A percentile compares a stretch with the other conserved stretches of the same genome.
Conservation (phyloP, 2,113 vertebrate genomes). For the Leucopsar rothschildi region DNA sequence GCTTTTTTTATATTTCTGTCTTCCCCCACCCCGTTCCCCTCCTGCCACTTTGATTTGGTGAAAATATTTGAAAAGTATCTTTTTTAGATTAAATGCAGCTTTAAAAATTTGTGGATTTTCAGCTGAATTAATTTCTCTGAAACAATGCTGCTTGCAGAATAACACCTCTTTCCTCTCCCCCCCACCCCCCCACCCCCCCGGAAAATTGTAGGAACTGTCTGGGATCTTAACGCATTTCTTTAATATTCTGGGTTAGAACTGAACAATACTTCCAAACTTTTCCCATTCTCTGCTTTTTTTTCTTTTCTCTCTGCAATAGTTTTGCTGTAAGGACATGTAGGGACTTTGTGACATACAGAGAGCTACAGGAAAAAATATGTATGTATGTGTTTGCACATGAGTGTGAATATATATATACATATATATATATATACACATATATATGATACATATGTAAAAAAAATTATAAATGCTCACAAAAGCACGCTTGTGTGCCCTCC, state of each 20-base stretch:
- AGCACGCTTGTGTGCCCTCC: background rate
- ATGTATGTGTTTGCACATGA: accelerated
- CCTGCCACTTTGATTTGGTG: background rate
- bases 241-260: background rate
- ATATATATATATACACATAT: too few species aligned
- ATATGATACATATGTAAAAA: too few species aligned
- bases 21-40: background rate
- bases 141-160: background rate
- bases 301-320: background rate
- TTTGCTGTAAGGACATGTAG: background rate
- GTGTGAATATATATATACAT: too few species aligned
- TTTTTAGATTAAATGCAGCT: slow-evolving; percentile 35
- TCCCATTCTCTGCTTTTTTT: background rate
- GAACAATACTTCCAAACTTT: slow-evolving; percentile 46
- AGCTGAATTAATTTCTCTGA: background rate
- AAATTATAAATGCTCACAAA: background rate
- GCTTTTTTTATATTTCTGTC: slow-evolving; percentile 55
- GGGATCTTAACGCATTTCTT: background rate
- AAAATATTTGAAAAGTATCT: slow-evolving; percentile 52
- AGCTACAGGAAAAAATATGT: background rate
- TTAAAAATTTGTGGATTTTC: slow-evolving; percentile 23
- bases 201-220: slow-evolving; percentile 23
- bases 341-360: background rate
- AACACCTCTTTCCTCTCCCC: background rate
- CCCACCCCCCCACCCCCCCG: too few species aligned